phyloP scores from a whole-genome alignment of 2,888 invertebrate genomes.

The Agapostemon virescens region DNA sequence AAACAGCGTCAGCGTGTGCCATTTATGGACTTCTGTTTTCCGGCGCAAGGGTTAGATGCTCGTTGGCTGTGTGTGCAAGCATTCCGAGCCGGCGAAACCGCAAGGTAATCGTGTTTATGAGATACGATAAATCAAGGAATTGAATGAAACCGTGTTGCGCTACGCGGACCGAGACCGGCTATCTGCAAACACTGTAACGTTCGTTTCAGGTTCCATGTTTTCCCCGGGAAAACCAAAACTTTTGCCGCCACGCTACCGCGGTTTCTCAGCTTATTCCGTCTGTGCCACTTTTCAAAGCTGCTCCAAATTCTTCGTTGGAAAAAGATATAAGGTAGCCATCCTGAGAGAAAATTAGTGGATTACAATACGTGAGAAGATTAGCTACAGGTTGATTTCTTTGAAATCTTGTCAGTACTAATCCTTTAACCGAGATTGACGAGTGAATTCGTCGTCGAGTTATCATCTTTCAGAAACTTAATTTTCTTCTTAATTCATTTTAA shows the following conservation, averaged over 20 bases:
- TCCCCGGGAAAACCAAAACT: not conserved
- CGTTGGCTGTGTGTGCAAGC: conserved; percentile 7
- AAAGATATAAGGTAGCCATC: not conserved
- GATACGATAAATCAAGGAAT: conserved; percentile 37
- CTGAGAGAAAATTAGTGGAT: not conserved
- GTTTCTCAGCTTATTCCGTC: not conserved
- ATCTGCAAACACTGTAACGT: not conserved
- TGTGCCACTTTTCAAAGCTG: not conserved
- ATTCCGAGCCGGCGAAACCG: conserved; percentile 31
- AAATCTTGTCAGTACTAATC: too few relatives aligned
- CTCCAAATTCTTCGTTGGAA: not conserved
- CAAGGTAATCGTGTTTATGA: conserved; percentile 46
- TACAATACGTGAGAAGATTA: too few relatives aligned
- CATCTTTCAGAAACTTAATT: too few relatives aligned
- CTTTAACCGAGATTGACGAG: too few relatives aligned
- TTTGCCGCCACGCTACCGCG: not conserved
- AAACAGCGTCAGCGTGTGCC: conserved; percentile 44
- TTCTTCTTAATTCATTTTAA: too few relatives aligned
- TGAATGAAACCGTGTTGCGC: conserved; percentile 25
- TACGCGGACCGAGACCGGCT: not conserved
- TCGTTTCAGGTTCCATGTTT: not conserved
- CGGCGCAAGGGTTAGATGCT: conserved; percentile 7
- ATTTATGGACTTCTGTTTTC: conserved; percentile 55
- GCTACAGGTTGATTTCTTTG: too few relatives aligned
- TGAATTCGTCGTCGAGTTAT: too few relatives aligned